Conservation (phyloP, 35 echinoderm and acorn worm genomes). For the Patiria miniata region DNA sequence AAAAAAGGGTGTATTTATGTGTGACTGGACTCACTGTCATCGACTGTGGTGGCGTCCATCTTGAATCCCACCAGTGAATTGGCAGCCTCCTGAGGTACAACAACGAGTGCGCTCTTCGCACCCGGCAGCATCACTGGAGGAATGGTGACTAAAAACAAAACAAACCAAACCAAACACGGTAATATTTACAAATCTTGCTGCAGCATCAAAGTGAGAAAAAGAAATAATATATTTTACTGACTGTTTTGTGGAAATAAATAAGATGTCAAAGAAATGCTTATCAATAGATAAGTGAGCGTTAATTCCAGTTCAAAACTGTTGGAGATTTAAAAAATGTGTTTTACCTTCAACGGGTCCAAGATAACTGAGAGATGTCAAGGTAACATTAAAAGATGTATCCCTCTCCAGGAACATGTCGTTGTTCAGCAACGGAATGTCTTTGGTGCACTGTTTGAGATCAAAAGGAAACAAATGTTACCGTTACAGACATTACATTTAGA, state of each 20-base stretch:
- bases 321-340: too few species aligned
- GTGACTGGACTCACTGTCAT: slow-evolving; percentile 89
- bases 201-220: too few species aligned
- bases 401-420: slow-evolving; percentile 82
- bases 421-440: slow-evolving; percentile 63
- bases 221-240: too few species aligned
- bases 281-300: too few species aligned
- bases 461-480: background rate
- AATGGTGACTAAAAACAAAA: slow-evolving; percentile 55
- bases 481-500: background rate
- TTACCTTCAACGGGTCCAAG: slow-evolving; percentile 66
- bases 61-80: slow-evolving; percentile 94
- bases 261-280: too few species aligned
- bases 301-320: too few species aligned
- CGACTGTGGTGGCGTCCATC: slow-evolving; percentile 45
- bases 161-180: background rate
- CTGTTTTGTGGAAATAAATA: too few species aligned
- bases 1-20: too few species aligned
- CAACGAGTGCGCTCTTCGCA: slow-evolving; percentile 55
- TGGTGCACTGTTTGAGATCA: slow-evolving; percentile 54
- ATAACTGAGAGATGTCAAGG: slow-evolving; percentile 62
- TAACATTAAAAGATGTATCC: slow-evolving; percentile 75
- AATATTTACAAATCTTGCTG: background rate
- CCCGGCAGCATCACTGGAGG: slow-evolving; percentile 58
- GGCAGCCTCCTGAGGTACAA: slow-evolving; percentile 86